A percentile compares a stretch with the other conserved stretches of the same genome.
phyloP scores from a whole-genome alignment of 2,113 vertebrate species.

The Tupaia tana region DNA sequence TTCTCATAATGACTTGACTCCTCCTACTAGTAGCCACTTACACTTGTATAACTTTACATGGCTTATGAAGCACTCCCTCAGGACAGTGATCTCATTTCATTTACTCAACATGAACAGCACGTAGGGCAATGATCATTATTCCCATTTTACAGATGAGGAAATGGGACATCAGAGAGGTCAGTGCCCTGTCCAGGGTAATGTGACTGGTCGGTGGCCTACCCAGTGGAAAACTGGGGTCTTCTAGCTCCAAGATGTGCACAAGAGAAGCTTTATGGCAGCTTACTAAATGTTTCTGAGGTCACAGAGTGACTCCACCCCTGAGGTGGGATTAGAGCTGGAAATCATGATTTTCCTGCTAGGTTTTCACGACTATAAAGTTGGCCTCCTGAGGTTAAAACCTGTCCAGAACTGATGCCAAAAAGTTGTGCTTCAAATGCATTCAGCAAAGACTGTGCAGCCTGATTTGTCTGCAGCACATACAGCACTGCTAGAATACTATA shows the following conservation, averaged over 20 bases:
- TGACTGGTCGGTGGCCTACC: background rate
- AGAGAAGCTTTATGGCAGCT: background rate
- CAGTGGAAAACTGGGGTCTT: background rate
- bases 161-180: background rate
- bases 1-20: background rate
- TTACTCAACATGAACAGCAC: background rate
- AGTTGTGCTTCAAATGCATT: slow-evolving; percentile 72
- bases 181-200: background rate
- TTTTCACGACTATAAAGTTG: slow-evolving; percentile 46
- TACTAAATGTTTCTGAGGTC: background rate
- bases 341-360: slow-evolving; percentile 4
- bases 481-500: slow-evolving; percentile 41
- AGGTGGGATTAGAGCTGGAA: slow-evolving; percentile 27
- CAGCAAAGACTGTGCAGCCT: background rate
- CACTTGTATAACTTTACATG: background rate
- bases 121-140: background rate
- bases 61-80: background rate
- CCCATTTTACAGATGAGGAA: background rate
- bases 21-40: slow-evolving; percentile 1
- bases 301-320: background rate
- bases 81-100: background rate
- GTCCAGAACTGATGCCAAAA: slow-evolving; percentile 52
- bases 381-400: slow-evolving; percentile 53
- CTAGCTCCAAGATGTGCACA: background rate
- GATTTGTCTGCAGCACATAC: slow-evolving; percentile 27